These are phyloP conservation scores for Caenorhabditis afra DNA, from an alignment of 2,888 invertebrate genomes.

Conservation along the genomic window DNA sequence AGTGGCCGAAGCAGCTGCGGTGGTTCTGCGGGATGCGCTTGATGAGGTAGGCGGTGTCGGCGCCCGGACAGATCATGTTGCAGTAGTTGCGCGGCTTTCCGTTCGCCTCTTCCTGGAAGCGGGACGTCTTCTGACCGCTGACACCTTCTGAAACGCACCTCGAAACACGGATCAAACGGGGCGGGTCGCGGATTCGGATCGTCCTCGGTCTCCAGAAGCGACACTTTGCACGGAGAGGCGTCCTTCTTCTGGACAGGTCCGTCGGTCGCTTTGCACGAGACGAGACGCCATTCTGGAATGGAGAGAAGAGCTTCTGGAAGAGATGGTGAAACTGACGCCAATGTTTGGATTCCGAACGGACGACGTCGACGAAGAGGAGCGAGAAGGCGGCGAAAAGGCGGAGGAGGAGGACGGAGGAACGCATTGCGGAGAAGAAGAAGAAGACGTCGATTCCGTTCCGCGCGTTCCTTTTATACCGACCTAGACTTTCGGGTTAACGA, in stretches of 20 bases:
- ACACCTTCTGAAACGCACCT: slow-evolving; percentile 58
- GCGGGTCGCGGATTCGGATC: slow-evolving; percentile 68
- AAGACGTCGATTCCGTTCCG: no score
- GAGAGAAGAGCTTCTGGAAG: background rate
- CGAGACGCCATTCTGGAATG: slow-evolving; percentile 75
- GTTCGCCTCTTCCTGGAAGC: slow-evolving; percentile 73
- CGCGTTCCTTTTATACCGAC: no score
- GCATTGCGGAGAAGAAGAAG: no score
- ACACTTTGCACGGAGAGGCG: slow-evolving; percentile 71
- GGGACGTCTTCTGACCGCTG: no score
- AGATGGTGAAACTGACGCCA: slow-evolving; percentile 66
- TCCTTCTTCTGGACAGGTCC: slow-evolving; percentile 59
- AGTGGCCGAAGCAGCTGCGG: slow-evolving; percentile 73
- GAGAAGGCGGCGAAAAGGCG: background rate
- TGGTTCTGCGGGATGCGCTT: slow-evolving; percentile 64
- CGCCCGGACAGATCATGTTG: slow-evolving; percentile 74
- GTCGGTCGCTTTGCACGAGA: slow-evolving; percentile 63
- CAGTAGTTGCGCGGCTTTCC: slow-evolving; percentile 76
- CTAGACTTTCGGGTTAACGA: no score
- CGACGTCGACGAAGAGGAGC: background rate
- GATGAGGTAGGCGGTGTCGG: slow-evolving; percentile 77
- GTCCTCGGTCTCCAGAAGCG: slow-evolving; percentile 72
- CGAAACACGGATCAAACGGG: slow-evolving; percentile 72
- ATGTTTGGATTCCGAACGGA: slow-evolving; percentile 63
- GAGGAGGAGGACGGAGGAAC: slow-evolving; percentile 1